Percentiles rank a stretch among this genome's conserved stretches.
Conservation (phyloP, 30 jellyfish, hydroid and myxozoan species). For the Hydra vulgaris region DNA sequence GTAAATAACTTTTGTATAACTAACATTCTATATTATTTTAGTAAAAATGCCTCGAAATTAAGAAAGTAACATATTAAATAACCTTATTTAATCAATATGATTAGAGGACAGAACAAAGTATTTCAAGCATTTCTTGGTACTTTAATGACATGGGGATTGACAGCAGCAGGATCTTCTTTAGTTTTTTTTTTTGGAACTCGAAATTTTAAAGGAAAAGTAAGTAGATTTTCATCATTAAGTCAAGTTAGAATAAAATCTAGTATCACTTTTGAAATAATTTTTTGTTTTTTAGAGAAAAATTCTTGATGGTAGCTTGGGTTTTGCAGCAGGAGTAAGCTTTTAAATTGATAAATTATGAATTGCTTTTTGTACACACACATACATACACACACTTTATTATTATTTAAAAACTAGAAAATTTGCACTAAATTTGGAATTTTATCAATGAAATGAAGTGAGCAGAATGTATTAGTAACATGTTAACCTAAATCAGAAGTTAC, state of each 20-base stretch:
- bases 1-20: no score
- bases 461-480: no score
- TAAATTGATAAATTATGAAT: neutral
- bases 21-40: no score
- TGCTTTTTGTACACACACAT: neutral
- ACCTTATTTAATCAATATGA: slow-evolving; percentile 23
- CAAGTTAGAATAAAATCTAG: no score
- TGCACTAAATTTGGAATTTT: no score
- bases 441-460: no score
- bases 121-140: slow-evolving; percentile 96
- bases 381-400: no score
- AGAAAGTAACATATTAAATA: no score
- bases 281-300: slow-evolving; percentile 47
- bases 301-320: slow-evolving; percentile 88
- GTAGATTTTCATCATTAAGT: neutral
- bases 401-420: no score
- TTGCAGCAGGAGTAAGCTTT: slow-evolving; percentile 93
- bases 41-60: no score
- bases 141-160: slow-evolving; percentile 82
- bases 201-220: slow-evolving; percentile 24
- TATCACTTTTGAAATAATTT: no score
- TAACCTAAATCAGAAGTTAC: no score
- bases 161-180: slow-evolving; percentile 98
- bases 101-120: slow-evolving; percentile 54
- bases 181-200: slow-evolving; percentile 72